A percentile compares a stretch with the other conserved stretches of the same genome.
Evolutionary conservation across 2,888 invertebrate genomes (phyloP).

Genomic region (Tryphoninae sp.): DNA sequence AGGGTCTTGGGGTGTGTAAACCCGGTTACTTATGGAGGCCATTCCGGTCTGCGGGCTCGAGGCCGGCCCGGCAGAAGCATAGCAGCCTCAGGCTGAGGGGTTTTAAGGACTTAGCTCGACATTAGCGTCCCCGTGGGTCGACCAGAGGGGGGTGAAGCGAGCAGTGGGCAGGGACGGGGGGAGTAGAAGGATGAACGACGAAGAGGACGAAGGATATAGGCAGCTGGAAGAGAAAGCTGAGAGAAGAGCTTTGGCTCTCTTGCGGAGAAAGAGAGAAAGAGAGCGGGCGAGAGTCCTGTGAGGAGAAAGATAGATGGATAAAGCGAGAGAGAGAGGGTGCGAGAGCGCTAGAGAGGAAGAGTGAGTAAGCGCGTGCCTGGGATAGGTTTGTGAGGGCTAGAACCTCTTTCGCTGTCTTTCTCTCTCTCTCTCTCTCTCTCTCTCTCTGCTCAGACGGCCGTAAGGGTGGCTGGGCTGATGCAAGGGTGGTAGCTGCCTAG

Average conservation of each 20-base stretch:
- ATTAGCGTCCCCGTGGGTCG: conserved; percentile 78
- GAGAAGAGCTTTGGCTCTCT: conserved; percentile 60
- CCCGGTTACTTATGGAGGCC: conserved; percentile 81
- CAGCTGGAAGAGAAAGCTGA: conserved; percentile 47
- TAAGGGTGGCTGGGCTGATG: conserved; percentile 61
- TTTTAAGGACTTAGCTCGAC: conserved; percentile 81
- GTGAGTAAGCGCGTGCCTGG: conserved; percentile 56
- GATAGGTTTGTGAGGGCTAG: conserved; percentile 57
- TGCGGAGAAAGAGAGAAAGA: conserved; percentile 43
- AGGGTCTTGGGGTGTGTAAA: conserved; percentile 80
- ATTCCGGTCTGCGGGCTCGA: conserved; percentile 78
- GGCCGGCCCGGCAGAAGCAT: conserved; percentile 46
- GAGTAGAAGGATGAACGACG: conserved; percentile 58
- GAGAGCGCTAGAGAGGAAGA: conserved; percentile 51
- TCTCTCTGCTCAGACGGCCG: conserved; percentile 46
- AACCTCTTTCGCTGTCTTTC: conserved; percentile 17
- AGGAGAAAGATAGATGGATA: conserved; percentile 59
- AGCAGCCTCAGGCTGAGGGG: conserved; percentile 75
- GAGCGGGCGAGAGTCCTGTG: conserved; percentile 60
- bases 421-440: conserved; percentile 34
- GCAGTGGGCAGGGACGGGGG: conserved; percentile 64
- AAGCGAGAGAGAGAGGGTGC: conserved; percentile 29
- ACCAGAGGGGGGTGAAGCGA: conserved; percentile 54
- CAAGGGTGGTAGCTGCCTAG: conserved; percentile 59
- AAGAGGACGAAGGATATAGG: conserved; percentile 63